Evolutionary conservation across 2,797 vertebrate genomes (phyloP).

Genomic region (Champsocephalus esox): DNA sequence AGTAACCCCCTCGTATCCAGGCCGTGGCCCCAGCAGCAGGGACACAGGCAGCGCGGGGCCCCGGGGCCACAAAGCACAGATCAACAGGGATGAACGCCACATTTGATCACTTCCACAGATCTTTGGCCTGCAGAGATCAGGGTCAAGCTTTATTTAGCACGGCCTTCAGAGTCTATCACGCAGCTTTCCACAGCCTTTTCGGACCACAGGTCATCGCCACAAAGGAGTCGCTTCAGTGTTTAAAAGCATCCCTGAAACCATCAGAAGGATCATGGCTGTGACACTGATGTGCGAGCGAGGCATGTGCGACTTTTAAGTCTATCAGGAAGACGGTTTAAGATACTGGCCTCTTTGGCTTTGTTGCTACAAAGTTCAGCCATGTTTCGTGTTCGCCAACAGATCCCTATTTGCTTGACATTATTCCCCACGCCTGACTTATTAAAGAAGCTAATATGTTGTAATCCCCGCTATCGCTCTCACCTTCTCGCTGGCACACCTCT

Average conservation of each 20-base stretch:
- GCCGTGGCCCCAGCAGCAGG: constrained; percentile 58
- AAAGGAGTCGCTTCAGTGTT: constrained; percentile 19
- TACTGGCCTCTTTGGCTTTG: constrained; percentile 50
- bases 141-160: constrained; percentile 69
- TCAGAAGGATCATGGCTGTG: constrained; percentile 20
- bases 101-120: constrained; percentile 77
- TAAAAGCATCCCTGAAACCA: constrained; percentile 30
- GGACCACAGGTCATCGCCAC: constrained; percentile 29
- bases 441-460: constrained; percentile 87
- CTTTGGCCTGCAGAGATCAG: constrained; percentile 63
- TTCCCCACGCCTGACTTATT: constrained; percentile 76
- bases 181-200: constrained; percentile 27
- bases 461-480: constrained; percentile 91
- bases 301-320: constrained; percentile 26
- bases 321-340: constrained; percentile 35
- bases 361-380: constrained; percentile 64
- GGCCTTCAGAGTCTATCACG: constrained; percentile 40
- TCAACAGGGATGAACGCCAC: constrained; percentile 65
- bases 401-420: constrained; percentile 54
- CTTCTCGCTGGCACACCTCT: constrained; percentile 87
- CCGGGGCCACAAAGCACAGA: constrained; percentile 61
- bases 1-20: constrained; percentile 59
- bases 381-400: constrained; percentile 56
- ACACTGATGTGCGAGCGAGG: constrained; percentile 18
- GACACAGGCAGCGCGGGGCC: constrained; percentile 35